phyloP scores from a whole-genome alignment of 2,113 vertebrate species.

The Tursiops truncatus region DNA sequence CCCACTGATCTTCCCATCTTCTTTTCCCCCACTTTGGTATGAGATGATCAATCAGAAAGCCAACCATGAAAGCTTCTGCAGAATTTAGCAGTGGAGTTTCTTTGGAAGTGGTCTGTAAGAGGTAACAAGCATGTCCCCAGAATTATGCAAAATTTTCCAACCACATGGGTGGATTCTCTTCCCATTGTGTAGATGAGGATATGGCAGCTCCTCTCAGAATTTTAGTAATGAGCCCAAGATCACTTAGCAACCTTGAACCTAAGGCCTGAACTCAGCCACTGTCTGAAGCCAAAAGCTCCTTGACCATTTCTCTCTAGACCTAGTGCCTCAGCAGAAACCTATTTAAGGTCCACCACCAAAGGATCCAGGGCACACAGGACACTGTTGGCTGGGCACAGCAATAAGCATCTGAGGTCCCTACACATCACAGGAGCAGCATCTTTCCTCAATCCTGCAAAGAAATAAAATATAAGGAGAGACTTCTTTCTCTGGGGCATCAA shows the following conservation, averaged over 20 bases:
- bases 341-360: not conserved
- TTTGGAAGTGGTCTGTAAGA: not conserved
- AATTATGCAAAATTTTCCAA: not conserved
- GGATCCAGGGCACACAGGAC: not conserved
- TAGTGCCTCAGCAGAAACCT: not conserved
- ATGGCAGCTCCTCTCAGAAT: not conserved
- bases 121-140: not conserved
- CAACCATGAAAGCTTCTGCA: not conserved
- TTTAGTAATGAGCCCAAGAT: not conserved
- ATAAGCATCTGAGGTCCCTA: not conserved
- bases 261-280: not conserved
- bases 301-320: not conserved
- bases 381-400: too few species aligned
- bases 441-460: not conserved
- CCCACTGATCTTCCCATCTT: too few species aligned
- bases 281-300: not conserved
- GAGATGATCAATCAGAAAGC: not conserved
- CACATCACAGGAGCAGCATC: not conserved
- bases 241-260: not conserved
- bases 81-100: not conserved
- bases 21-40: not conserved
- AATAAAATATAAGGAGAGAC: not conserved
- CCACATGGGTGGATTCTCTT: not conserved
- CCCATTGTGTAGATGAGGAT: not conserved
- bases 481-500: not conserved